Evolutionary conservation across 2,113 vertebrate genomes (phyloP).

Genomic region (Ardeotis arabs): DNA sequence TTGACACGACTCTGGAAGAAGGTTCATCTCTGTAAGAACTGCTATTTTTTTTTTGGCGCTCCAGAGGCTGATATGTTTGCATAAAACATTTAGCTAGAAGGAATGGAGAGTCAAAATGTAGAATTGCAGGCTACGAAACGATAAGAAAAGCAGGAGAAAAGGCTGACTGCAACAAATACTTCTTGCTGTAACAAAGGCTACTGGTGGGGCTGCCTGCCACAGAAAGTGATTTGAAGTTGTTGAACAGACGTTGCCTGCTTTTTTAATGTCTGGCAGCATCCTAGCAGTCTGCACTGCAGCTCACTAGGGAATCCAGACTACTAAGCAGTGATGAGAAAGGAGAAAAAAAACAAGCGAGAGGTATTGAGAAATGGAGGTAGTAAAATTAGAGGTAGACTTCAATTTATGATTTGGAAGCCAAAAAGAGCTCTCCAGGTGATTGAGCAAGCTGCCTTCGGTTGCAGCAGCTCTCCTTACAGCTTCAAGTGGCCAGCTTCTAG

Average conservation of each 20-base stretch:
- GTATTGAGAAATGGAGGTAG: slow-evolving; percentile 14
- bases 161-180: background rate
- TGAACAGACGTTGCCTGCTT: background rate
- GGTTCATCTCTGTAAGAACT: background rate
- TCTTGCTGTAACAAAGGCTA: background rate
- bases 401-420: slow-evolving; percentile 52
- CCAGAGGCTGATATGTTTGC: background rate
- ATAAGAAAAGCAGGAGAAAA: background rate
- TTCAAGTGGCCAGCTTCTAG: slow-evolving; percentile 6
- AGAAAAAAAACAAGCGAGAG: background rate
- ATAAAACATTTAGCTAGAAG: background rate
- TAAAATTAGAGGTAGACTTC: slow-evolving; percentile 52
- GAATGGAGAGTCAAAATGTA: background rate
- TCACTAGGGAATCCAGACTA: slow-evolving; percentile 21
- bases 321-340: background rate
- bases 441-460: background rate
- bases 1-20: background rate
- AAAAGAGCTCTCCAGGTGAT: slow-evolving; percentile 22
- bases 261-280: slow-evolving; percentile 3
- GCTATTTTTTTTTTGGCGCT: background rate
- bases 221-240: background rate
- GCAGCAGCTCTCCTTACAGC: slow-evolving; percentile 15
- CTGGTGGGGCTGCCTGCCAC: background rate
- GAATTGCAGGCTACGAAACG: background rate
- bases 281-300: background rate